A percentile compares a stretch with the other conserved stretches of the same genome.
Conservation (phyloP, 2,888 invertebrate genomes). For the Dryococelus australis region DNA sequence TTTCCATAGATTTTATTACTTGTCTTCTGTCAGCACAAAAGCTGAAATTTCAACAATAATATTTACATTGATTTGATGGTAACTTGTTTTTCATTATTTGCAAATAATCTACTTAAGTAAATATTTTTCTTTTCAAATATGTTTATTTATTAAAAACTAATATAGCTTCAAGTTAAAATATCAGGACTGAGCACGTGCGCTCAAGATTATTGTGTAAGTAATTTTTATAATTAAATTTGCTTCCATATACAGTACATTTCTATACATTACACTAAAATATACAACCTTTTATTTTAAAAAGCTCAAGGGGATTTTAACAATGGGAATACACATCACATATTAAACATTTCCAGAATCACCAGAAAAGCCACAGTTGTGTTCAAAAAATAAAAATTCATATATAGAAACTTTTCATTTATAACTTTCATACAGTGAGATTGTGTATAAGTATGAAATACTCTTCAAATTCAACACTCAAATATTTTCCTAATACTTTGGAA, state of each 20-base stretch:
- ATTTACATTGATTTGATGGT: constrained; percentile 32
- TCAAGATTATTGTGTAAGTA: constrained; percentile 6
- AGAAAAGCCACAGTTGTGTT: constrained; percentile 11
- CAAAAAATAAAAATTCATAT: neutral
- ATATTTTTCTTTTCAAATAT: neutral
- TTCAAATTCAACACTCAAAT: neutral
- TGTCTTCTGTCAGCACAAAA: constrained; percentile 35
- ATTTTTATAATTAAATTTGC: neutral
- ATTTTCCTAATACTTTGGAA: neutral
- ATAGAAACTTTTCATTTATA: neutral
- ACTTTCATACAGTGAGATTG: neutral
- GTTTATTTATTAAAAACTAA: constrained; percentile 7
- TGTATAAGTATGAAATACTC: neutral
- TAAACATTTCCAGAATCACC: neutral
- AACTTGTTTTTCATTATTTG: constrained; percentile 29
- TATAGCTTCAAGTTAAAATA: constrained; percentile 18
- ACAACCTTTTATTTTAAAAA: constrained; percentile 29
- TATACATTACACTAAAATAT: constrained; percentile 29
- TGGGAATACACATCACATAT: constrained; percentile 5
- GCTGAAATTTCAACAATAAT: constrained; percentile 37
- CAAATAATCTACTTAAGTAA: constrained; percentile 17
- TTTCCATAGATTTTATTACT: neutral
- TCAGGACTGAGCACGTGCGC: constrained; percentile 2
- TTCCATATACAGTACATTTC: neutral
- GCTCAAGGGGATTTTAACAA: constrained; percentile 22